phyloP scores from a whole-genome alignment of 2,888 invertebrate species.

The Ommatoiulus sabulosus region DNA sequence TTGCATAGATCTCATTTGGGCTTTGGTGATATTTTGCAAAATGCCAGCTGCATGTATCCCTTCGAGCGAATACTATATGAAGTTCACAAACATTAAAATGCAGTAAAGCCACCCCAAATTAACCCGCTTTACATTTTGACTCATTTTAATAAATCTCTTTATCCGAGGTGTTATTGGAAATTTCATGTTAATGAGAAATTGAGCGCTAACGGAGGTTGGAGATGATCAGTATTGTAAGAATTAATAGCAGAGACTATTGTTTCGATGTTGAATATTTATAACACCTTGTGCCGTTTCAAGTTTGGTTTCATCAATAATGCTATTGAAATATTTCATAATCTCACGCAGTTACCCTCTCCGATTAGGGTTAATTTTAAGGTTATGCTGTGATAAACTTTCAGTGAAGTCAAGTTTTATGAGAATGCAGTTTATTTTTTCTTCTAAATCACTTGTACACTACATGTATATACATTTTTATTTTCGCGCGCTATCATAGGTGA shows the following conservation, averaged over 20 bases:
- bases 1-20: not conserved
- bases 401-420: too few species aligned
- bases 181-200: not conserved
- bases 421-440: too few species aligned
- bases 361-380: too few species aligned
- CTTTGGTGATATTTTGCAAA: conserved; percentile 19
- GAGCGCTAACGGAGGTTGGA: not conserved
- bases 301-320: too few species aligned
- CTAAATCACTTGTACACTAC: too few species aligned
- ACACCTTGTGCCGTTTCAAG: not conserved
- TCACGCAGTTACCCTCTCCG: too few species aligned
- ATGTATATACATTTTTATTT: too few species aligned
- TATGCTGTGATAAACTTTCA: too few species aligned
- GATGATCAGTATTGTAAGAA: not conserved
- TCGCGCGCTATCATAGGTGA: too few species aligned
- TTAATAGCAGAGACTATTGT: not conserved
- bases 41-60: not conserved
- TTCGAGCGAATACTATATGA: not conserved
- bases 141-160: not conserved
- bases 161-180: not conserved
- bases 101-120: not conserved
- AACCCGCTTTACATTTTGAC: not conserved
- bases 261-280: not conserved
- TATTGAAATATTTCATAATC: too few species aligned
- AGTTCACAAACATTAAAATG: not conserved